Base-by-base conservation (phyloP, 2,113 vertebrate genomes). In the Cebus imitator region DNA sequence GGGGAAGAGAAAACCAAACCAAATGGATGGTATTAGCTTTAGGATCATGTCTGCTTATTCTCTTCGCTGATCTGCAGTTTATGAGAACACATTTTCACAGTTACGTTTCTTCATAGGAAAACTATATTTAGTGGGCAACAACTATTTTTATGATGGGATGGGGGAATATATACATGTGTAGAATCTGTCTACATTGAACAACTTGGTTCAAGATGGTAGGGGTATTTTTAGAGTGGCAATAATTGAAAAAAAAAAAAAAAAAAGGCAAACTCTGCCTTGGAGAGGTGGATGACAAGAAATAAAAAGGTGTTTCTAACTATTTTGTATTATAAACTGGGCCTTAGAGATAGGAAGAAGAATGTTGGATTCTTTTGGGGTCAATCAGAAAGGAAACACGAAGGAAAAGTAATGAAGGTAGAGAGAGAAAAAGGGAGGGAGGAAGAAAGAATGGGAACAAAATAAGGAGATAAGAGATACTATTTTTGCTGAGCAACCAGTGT, bases 21-120 rank as follows among this genome's bases (percentile, higher is more conserved):
- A 98, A 99, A 99, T 97, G 97, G 98, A 97, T 97, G 98, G 96
- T 97, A 98, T 97, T 98, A 98, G 98, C 98, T 98, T 98, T 99
- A 99, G 98, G 95, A 96, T 98, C 85, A 92, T 97, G 45, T 98
- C 98, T 97, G 98, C 98, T 98, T 98, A 86, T 97, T 95, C 92
- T 98, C 97, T 96, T 97, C 98, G 97, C 98, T 98, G 98, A 97
- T 90, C 96, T 98, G 93, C 97, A 96, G 95, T 98, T 98, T 97
- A 95, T 98, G 97, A 97, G 98, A 97, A 97, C 96, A 96, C 98
- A 98, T 98, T 98, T 99, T 98, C 98, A 0, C 98, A 97, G 86
- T 97, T 98, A 97, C 58, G 81, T 98, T 98, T 98, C 98, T 98
- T 98, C 98, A 95, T 97, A 98, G 76, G 82, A 98, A 98, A 98